A percentile compares a stretch with the other conserved stretches of the same genome.
Evolutionary conservation across 2,888 invertebrate species (phyloP).

Genomic region (Hanleya hanleyi): DNA sequence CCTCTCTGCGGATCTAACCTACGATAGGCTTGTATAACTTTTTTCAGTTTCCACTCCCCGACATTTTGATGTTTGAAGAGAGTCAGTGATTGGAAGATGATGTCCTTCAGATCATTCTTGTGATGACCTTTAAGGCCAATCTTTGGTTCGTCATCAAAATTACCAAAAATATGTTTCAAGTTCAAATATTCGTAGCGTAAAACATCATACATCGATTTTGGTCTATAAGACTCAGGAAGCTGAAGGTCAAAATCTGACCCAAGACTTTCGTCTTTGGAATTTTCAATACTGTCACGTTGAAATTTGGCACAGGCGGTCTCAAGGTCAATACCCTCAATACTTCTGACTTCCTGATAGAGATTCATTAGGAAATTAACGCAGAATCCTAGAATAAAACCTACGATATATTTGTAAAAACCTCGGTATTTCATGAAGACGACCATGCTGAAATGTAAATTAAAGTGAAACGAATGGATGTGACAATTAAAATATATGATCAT

Average conservation of each 20-base stretch:
- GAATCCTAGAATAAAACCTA: neutral
- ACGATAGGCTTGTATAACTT: slow-evolving; percentile 29
- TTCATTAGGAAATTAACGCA: neutral
- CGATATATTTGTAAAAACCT: neutral
- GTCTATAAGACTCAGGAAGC: slow-evolving; percentile 21
- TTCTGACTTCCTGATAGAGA: neutral
- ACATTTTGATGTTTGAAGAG: slow-evolving; percentile 22
- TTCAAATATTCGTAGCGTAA: slow-evolving; percentile 37
- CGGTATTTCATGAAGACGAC: too few species aligned
- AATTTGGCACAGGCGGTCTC: neutral
- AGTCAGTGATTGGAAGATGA: slow-evolving; percentile 22
- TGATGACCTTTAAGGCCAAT: slow-evolving; percentile 31
- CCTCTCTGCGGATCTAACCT: slow-evolving; percentile 36
- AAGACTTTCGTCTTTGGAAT: neutral
- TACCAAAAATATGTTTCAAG: slow-evolving; percentile 15
- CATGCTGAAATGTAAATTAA: too few species aligned
- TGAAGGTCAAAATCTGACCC: neutral
- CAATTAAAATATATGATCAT: too few species aligned
- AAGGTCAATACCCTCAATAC: neutral
- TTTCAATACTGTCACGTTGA: neutral
- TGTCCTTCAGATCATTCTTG: slow-evolving; percentile 34
- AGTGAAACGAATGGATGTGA: too few species aligned
- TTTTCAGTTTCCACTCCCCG: neutral
- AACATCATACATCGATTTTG: slow-evolving; percentile 29
- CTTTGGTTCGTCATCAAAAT: slow-evolving; percentile 34